A percentile compares a stretch with the other conserved stretches of the same genome.
Conservation (phyloP, 2,888 invertebrate genomes). For the Idaea aversata region DNA sequence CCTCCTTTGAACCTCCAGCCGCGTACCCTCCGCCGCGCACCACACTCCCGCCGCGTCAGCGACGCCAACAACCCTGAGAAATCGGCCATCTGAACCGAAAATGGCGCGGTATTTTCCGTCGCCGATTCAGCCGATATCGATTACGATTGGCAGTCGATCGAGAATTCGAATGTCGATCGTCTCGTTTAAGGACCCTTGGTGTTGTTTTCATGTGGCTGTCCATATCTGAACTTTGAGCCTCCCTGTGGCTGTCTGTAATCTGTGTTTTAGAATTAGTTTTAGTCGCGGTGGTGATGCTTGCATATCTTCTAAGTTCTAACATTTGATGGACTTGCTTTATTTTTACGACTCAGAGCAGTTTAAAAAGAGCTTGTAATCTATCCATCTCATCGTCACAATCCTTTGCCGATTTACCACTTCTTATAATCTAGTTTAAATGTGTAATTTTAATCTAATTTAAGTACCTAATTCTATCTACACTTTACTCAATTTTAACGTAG, state of each 20-base stretch:
- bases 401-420: background rate
- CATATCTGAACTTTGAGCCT: conserved; percentile 1
- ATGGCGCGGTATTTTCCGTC: conserved; percentile 78
- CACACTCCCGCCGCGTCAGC: conserved; percentile 73
- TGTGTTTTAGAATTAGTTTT: conserved; percentile 12
- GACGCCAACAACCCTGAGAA: conserved; percentile 72
- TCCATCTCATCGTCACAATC: background rate
- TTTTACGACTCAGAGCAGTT: background rate
- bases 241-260: conserved; percentile 9
- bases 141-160: conserved; percentile 66
- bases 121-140: conserved; percentile 72
- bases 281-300: background rate
- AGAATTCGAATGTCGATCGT: conserved; percentile 63
- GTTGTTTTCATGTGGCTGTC: conserved; percentile 8
- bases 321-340: background rate
- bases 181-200: conserved; percentile 56
- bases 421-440: background rate
- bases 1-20: conserved; percentile 87
- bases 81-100: conserved; percentile 77
- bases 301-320: background rate
- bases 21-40: conserved; percentile 73
- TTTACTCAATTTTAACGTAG: background rate
- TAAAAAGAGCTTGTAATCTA: background rate
- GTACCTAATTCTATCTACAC: background rate
- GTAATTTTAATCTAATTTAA: background rate